Evolutionary conservation across 1,140 invertebrate genomes (phyloP).

Genomic region (Drosophila erecta): DNA sequence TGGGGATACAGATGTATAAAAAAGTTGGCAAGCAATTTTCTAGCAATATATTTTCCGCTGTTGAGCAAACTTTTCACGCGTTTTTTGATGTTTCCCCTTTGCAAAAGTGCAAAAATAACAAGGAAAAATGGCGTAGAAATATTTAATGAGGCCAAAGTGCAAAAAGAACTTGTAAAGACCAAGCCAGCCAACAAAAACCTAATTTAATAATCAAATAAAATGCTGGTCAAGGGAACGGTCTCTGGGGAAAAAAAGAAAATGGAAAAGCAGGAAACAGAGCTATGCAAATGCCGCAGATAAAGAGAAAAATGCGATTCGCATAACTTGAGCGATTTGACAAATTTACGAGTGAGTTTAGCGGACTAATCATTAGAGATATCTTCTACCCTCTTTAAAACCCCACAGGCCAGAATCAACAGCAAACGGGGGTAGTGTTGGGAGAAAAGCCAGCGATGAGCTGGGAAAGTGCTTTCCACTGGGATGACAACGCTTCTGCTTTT

Average conservation of each 20-base stretch:
- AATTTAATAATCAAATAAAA: conserved; percentile 82
- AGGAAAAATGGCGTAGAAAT: conserved; percentile 64
- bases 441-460: conserved; percentile 8
- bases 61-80: conserved; percentile 73
- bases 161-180: background rate
- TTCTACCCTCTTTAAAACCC: conserved; percentile 20
- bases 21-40: conserved; percentile 67
- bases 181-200: conserved; percentile 43
- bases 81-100: conserved; percentile 62
- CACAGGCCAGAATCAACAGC: conserved; percentile 56
- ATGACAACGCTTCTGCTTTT: conserved; percentile 22
- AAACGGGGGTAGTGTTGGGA: conserved; percentile 15
- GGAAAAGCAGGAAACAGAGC: conserved; percentile 7
- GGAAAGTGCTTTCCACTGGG: conserved; percentile 25
- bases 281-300: conserved; percentile 65
- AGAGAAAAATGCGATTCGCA: conserved; percentile 42
- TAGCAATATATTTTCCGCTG: conserved; percentile 75
- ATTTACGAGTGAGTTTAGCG: conserved; percentile 79
- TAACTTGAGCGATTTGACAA: conserved; percentile 78
- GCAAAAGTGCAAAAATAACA: conserved; percentile 69
- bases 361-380: conserved; percentile 75
- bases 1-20: conserved; percentile 18
- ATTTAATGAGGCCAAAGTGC: conserved; percentile 64
- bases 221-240: conserved; percentile 56
- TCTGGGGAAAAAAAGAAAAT: conserved; percentile 27